A percentile compares a stretch with the other conserved stretches of the same genome.
These are phyloP conservation scores for Melanotaenia pygmaea DNA, from an alignment of 2,797 vertebrate species.

Conservation along the genomic window DNA sequence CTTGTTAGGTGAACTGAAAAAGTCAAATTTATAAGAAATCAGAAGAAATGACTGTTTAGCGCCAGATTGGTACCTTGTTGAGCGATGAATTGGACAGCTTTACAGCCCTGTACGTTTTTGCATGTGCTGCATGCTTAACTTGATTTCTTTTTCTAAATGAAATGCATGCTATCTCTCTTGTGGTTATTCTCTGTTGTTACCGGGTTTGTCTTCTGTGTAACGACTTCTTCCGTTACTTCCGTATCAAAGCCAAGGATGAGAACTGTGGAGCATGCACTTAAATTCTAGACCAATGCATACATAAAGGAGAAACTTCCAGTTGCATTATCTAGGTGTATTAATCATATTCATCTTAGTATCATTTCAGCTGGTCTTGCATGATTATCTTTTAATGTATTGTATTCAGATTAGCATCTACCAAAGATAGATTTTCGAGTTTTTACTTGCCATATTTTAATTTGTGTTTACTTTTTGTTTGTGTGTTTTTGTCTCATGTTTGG, in stretches of 20 bases:
- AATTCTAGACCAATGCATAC: not conserved
- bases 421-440: not conserved
- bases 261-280: not conserved
- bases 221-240: not conserved
- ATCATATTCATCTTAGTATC: not conserved
- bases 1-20: not conserved
- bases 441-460: not conserved
- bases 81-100: not conserved
- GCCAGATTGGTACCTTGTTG: not conserved
- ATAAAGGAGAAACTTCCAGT: not conserved
- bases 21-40: not conserved
- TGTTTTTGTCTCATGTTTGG: not conserved
- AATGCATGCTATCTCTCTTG: not conserved
- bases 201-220: not conserved
- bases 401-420: not conserved
- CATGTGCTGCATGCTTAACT: not conserved
- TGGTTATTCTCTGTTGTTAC: not conserved
- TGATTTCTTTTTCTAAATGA: not conserved
- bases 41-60: not conserved
- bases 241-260: not conserved
- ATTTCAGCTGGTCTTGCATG: not conserved
- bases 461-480: not conserved
- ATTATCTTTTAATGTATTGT: not conserved
- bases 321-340: not conserved
- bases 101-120: not conserved